These are phyloP conservation scores for Pyrgilauda ruficollis DNA, from an alignment of 2,113 vertebrate genomes.

Conservation along the genomic window DNA sequence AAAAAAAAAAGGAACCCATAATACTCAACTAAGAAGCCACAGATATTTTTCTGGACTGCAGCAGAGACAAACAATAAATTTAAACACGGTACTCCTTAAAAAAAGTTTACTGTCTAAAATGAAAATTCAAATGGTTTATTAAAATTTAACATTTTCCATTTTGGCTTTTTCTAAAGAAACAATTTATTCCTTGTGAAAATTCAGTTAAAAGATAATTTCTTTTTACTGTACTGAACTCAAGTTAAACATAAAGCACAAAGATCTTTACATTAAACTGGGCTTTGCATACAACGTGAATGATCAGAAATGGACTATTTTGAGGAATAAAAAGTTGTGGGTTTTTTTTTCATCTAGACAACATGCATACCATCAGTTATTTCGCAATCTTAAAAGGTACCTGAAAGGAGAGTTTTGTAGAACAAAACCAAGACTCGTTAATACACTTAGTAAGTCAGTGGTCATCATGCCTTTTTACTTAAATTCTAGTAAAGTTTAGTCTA, in stretches of 20 bases:
- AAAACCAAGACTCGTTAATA: conserved; percentile 54
- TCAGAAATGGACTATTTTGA: conserved; percentile 19
- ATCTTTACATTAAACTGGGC: conserved; percentile 54
- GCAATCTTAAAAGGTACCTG: conserved; percentile 62
- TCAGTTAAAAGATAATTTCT: conserved; percentile 19
- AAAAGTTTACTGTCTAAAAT: conserved; percentile 51
- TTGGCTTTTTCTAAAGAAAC: conserved; percentile 64
- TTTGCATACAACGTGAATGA: conserved; percentile 40
- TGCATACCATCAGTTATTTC: conserved; percentile 55
- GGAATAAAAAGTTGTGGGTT: neutral
- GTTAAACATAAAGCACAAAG: conserved; percentile 61
- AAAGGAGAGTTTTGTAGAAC: conserved; percentile 59
- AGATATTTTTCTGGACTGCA: conserved; percentile 62
- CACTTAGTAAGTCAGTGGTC: conserved; percentile 58
- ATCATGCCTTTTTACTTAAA: conserved; percentile 62
- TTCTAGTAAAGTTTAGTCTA: conserved; percentile 63
- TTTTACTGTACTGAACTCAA: conserved; percentile 15
- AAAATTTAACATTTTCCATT: conserved; percentile 54
- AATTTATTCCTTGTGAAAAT: conserved; percentile 46
- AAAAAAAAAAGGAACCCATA: neutral
- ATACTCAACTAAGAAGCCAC: conserved; percentile 69
- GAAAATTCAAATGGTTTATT: conserved; percentile 48
- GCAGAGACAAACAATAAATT: conserved; percentile 62
- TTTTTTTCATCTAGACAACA: conserved; percentile 33
- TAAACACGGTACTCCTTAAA: conserved; percentile 58